These are phyloP conservation scores for Amitus sp. DNA, from an alignment of 2,888 invertebrate species.

Conservation along the genomic window DNA sequence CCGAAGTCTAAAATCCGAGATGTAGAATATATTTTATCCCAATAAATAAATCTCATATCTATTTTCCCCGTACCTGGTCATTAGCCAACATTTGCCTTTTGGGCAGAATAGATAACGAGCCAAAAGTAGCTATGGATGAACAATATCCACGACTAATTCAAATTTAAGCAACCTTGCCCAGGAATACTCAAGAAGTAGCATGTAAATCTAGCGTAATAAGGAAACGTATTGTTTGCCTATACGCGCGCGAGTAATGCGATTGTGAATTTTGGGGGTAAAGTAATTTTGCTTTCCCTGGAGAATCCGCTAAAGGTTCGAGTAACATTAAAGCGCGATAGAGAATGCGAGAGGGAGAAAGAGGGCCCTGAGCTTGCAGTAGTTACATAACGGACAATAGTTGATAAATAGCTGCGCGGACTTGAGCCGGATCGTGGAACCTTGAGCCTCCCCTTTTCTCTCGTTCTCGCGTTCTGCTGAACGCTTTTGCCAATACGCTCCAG, in stretches of 20 bases:
- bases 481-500: constrained; percentile 20
- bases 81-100: too few species aligned
- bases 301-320: constrained; percentile 16
- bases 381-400: constrained; percentile 41
- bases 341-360: constrained; percentile 11
- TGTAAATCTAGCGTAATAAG: constrained; percentile 33
- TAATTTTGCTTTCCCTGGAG: constrained; percentile 25
- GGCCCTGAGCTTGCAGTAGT: constrained; percentile 31
- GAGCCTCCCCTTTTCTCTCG: constrained; percentile 36
- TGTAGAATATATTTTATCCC: too few species aligned
- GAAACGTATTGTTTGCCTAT: constrained; percentile 40
- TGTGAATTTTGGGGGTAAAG: constrained; percentile 34
- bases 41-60: too few species aligned
- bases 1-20: too few species aligned
- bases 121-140: neutral
- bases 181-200: constrained; percentile 21
- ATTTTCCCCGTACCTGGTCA: too few species aligned
- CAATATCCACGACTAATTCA: neutral
- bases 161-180: constrained; percentile 14
- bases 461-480: constrained; percentile 25
- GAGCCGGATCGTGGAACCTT: constrained; percentile 38
- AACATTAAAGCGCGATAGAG: constrained; percentile 1
- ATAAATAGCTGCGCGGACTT: constrained; percentile 37
- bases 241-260: constrained; percentile 17
- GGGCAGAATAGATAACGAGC: too few species aligned